Percentiles rank a stretch among this genome's conserved stretches.
phyloP scores from a whole-genome alignment of 1,140 invertebrate genomes.

The Brachystomella parvula region DNA sequence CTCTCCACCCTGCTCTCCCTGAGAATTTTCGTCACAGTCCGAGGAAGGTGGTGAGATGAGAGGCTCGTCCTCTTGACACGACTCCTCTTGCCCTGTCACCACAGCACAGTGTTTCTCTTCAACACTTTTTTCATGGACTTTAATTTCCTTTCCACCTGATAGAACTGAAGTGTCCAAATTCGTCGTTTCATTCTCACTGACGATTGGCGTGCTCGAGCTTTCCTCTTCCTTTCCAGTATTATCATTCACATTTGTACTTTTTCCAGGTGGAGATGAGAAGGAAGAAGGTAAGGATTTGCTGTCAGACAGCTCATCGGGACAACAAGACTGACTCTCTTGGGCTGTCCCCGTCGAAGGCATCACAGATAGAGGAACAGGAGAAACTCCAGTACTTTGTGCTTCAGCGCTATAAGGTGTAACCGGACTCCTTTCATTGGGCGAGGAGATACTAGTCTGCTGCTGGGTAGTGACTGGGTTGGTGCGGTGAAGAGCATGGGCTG shows the following conservation, averaged over 20 bases:
- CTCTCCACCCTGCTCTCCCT: conserved; percentile 41
- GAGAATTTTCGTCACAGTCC: conserved; percentile 43
- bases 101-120: not conserved
- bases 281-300: not conserved
- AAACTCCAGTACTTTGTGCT: no score
- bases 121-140: no score
- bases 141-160: no score
- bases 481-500: not conserved
- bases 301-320: not conserved
- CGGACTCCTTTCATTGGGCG: no score
- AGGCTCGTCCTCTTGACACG: not conserved
- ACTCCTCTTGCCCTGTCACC: not conserved
- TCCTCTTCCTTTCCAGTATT: not conserved
- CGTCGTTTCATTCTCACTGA: no score
- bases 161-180: no score
- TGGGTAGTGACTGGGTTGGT: no score
- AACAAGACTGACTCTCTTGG: not conserved
- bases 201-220: no score
- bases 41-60: conserved; percentile 38
- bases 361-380: not conserved
- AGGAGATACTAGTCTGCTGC: no score
- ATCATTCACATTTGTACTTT: conserved; percentile 30
- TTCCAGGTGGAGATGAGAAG: conserved; percentile 18
- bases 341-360: not conserved
- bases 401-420: no score